Evolutionary conservation across 2,113 vertebrate species (phyloP).

Genomic region (Sclerurus mexicanus): DNA sequence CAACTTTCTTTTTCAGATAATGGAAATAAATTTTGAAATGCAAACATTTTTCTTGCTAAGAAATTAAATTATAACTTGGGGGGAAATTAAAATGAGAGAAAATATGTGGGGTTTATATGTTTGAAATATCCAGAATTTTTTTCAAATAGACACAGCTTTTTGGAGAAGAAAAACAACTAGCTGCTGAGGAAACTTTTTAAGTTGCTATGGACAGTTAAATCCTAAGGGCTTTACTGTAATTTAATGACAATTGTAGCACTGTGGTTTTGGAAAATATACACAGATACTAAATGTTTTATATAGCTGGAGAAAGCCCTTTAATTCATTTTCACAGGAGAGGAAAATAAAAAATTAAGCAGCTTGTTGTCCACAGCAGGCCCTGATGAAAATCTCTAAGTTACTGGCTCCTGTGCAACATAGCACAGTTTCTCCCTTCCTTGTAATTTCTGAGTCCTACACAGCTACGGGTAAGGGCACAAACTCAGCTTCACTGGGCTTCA

Average conservation of each 20-base stretch:
- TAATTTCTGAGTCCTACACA: neutral
- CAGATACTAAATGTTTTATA: neutral
- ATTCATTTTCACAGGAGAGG: neutral
- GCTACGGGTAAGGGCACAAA: neutral
- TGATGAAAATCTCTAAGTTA: neutral
- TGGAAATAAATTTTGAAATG: neutral
- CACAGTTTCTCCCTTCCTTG: neutral
- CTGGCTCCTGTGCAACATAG: neutral
- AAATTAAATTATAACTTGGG: neutral
- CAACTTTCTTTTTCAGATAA: neutral
- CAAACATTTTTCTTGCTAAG: neutral
- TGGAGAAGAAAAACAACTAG: neutral
- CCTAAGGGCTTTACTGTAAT: accelerated
- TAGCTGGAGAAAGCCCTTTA: neutral
- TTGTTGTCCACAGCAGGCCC: neutral
- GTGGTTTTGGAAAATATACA: neutral
- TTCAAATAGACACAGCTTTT: neutral
- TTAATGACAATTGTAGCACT: neutral
- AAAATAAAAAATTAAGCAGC: neutral
- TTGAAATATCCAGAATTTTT: neutral
- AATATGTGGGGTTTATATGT: accelerated
- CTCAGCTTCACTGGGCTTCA: neutral
- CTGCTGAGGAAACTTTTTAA: neutral
- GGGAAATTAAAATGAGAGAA: neutral
- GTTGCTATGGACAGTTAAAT: neutral